Base-by-base conservation (phyloP, 2,113 vertebrate genomes). In the Silurus asotus region DNA sequence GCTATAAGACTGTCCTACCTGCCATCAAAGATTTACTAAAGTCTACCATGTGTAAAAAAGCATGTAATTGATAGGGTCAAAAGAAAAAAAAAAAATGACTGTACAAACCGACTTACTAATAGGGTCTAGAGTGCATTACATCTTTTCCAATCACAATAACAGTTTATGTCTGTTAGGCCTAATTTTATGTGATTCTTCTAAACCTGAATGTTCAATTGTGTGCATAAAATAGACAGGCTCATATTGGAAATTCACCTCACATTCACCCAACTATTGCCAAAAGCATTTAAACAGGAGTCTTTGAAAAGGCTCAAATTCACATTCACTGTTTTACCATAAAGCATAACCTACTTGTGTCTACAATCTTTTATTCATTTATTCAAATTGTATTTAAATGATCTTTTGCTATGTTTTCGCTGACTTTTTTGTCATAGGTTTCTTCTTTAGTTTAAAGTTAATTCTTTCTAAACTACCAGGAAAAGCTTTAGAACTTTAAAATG, bases 281-380 rank as follows among this genome's bases (percentile, higher is more conserved):
- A 4, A 75, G 20, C 20, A 75, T 75, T 51, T 75, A 75, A 23
- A n/a, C 72, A 75, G 17, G 37, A 51, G 72, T 20, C 48, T 53
- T 75, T 75, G 72, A 75, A 75, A 75, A n/a, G 20, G 11, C 20
- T 75, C 10, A n/a, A 13, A 75, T 53, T 75, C 72, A 51, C 72
- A n/a, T 75, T 75, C 48, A n/a, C 48, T 20, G 51, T 75, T 53
- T 75, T 51, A 51, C 5, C 72, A 75, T n/a, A 75, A 74, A 23
- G 9, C 70, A 23, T 23, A 51, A 5, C 70, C 17, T 23, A 49
- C 4, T 11, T 74, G 70, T 51, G 48, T 51, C 48, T 17, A 51
- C 72, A n/a, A 13, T 53, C 20, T 75, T 72, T 75, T 53, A n/a
- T 74, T 74, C 19, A 49, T 19, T 48, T 72, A 48, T 74, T 74